Percentiles rank a stretch among this genome's conserved stretches.
These are phyloP conservation scores for Apotomis turbidana DNA, from an alignment of 2,888 invertebrate genomes.

Conservation along the genomic window DNA sequence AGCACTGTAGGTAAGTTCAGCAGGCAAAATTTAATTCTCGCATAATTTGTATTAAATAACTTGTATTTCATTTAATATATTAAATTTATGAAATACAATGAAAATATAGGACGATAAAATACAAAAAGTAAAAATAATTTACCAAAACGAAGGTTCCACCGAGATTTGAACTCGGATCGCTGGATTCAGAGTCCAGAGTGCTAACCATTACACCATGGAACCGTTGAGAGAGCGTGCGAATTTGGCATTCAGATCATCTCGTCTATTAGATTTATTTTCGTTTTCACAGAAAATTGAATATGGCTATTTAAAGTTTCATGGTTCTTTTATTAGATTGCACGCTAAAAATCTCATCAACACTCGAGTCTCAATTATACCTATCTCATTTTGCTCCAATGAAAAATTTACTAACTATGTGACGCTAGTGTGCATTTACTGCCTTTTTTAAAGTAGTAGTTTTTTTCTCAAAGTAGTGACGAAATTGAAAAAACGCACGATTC, in stretches of 20 bases:
- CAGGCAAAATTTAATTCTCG: not conserved
- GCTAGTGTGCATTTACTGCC: too few species aligned
- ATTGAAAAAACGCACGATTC: too few species aligned
- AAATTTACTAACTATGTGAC: too few species aligned
- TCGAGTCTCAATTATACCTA: too few species aligned
- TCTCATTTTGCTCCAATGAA: too few species aligned
- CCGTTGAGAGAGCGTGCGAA: conserved; percentile 55
- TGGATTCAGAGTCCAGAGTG: conserved; percentile 92
- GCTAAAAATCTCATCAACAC: too few species aligned
- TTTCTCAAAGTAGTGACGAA: too few species aligned
- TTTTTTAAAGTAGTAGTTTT: too few species aligned
- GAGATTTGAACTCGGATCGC: conserved; percentile 92
- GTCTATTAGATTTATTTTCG: not conserved
- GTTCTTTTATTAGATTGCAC: too few species aligned
- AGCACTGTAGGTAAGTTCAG: not conserved
- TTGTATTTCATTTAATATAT: not conserved
- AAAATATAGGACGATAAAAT: not conserved
- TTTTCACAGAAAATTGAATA: too few species aligned
- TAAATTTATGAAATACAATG: not conserved
- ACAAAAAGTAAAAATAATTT: conserved; percentile 6
- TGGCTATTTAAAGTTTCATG: too few species aligned
- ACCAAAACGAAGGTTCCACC: conserved; percentile 84
- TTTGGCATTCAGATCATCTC: conserved; percentile 31
- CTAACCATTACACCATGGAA: conserved; percentile 91
- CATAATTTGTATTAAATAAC: not conserved